Percentiles rank a stretch among this genome's conserved stretches.
phyloP scores from a whole-genome alignment of 92 coral and sea anemone species.

The Meandrina meandrites region DNA sequence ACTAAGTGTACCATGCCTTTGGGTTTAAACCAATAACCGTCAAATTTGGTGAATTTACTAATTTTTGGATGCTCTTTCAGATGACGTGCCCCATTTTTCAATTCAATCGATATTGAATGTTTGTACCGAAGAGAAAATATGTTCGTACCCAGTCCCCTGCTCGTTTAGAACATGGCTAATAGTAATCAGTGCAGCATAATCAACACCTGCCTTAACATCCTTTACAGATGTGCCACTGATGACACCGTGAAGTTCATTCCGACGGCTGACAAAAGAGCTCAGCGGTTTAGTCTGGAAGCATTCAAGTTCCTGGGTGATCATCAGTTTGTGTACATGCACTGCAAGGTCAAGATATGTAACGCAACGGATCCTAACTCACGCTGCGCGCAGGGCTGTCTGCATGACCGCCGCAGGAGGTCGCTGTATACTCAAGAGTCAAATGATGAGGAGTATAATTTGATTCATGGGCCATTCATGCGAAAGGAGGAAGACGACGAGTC shows the following conservation, averaged over 20 bases:
- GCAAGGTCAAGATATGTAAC: conserved; percentile 43
- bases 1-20: too few relatives aligned
- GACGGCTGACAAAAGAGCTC: background rate
- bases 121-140: too few relatives aligned
- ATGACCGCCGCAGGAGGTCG: conserved; percentile 25
- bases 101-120: too few relatives aligned
- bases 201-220: too few relatives aligned
- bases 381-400: conserved; percentile 42
- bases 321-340: conserved; percentile 41
- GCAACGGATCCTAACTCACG: conserved; percentile 43
- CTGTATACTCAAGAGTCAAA: background rate
- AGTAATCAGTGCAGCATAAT: too few relatives aligned
- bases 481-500: conserved; percentile 6
- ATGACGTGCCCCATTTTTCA: too few relatives aligned
- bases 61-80: too few relatives aligned
- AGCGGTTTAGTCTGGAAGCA: conserved; percentile 33
- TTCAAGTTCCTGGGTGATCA: conserved; percentile 42
- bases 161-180: too few relatives aligned
- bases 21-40: too few relatives aligned
- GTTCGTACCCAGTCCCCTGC: too few relatives aligned
- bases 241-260: conserved; percentile 16
- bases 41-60: too few relatives aligned
- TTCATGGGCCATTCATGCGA: conserved; percentile 41
- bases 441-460: conserved; percentile 35
- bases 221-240: conserved; percentile 18